These are phyloP conservation scores for Puffinus mauretanicus DNA, from an alignment of 2,113 vertebrate species.

Conservation along the genomic window DNA sequence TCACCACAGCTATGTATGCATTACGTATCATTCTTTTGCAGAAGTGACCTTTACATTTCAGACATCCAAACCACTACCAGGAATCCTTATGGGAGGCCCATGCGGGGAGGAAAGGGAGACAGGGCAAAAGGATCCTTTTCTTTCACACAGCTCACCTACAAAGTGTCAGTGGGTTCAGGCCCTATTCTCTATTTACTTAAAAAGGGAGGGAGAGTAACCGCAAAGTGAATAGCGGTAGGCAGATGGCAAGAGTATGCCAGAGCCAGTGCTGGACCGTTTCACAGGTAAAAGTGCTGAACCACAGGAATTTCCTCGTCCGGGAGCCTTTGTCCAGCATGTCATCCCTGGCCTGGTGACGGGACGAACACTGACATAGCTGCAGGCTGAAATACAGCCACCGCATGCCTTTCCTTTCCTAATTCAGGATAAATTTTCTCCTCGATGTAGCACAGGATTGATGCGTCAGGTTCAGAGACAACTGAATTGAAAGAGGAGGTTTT, in stretches of 20 bases:
- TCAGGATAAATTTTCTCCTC: neutral
- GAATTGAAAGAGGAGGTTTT: neutral
- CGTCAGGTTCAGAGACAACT: neutral
- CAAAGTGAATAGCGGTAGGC: neutral
- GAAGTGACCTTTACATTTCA: neutral
- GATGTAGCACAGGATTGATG: neutral
- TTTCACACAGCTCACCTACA: neutral
- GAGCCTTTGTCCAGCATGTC: neutral
- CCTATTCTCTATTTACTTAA: neutral
- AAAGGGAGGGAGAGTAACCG: neutral
- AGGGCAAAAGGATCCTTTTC: neutral
- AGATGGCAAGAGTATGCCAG: neutral
- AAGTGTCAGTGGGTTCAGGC: neutral
- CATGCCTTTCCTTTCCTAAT: neutral
- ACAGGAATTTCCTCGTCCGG: neutral
- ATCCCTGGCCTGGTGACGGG: neutral
- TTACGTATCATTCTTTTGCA: neutral
- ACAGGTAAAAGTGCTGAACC: neutral
- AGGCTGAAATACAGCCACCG: neutral
- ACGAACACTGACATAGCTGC: neutral
- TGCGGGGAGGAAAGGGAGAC: neutral
- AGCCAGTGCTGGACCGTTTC: neutral
- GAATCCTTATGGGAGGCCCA: neutral
- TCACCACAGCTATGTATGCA: neutral
- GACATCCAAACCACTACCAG: neutral